Percentiles rank a stretch among this genome's conserved stretches.
These are phyloP conservation scores for Aphelenchoides besseyi DNA, from an alignment of 1,140 invertebrate genomes.

Conservation along the genomic window DNA sequence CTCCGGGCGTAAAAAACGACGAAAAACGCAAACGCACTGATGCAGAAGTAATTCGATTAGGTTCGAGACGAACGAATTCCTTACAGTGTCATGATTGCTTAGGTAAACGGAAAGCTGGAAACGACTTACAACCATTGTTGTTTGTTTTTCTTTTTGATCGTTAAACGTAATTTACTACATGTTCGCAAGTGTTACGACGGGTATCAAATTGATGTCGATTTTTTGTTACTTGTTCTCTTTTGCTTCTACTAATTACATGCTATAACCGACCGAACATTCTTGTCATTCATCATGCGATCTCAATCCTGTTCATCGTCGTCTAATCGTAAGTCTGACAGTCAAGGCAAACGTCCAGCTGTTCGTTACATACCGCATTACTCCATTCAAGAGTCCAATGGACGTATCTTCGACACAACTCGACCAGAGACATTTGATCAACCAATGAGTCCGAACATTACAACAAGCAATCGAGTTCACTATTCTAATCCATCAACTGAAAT, in stretches of 20 bases:
- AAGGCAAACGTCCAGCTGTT: neutral
- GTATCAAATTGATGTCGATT: neutral
- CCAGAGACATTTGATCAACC: neutral
- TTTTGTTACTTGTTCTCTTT: neutral
- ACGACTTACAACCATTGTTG: no score
- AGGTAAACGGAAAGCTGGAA: neutral
- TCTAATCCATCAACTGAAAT: neutral
- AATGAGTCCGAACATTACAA: neutral
- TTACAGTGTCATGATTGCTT: slow-evolving; percentile 1
- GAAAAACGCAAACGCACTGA: neutral
- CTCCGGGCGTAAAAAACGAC: neutral
- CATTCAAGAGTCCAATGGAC: slow-evolving; percentile 3
- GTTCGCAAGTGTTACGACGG: no score
- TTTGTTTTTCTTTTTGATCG: no score
- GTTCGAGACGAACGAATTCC: neutral
- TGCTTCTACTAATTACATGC: neutral
- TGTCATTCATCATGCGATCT: neutral
- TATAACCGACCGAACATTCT: neutral
- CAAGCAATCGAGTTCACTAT: neutral
- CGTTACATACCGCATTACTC: neutral
- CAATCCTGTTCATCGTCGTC: neutral
- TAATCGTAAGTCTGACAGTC: neutral
- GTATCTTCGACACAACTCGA: neutral
- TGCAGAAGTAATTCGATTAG: neutral
- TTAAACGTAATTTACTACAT: no score